These are phyloP conservation scores for Pongo pygmaeus DNA, from an alignment of 2,113 vertebrate species.

Conservation along the genomic window DNA sequence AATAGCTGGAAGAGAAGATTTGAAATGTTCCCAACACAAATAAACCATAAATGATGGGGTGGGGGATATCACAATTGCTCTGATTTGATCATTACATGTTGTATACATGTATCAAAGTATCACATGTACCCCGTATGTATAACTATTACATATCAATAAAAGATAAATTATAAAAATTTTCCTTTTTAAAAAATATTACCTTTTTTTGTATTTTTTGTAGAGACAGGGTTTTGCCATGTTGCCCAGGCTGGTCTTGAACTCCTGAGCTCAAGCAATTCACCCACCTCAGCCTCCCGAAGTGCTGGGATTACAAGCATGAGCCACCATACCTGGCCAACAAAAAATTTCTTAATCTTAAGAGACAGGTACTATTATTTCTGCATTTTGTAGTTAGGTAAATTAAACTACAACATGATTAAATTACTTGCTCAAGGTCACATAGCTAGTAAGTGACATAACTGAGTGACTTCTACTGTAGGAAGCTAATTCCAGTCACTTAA, in stretches of 20 bases:
- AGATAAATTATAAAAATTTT: neutral
- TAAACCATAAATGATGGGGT: neutral
- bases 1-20: neutral
- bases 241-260: too few relatives aligned
- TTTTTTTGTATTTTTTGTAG: neutral
- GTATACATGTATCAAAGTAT: neutral
- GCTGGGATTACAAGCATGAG: too few relatives aligned
- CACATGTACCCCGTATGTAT: neutral
- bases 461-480: neutral
- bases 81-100: neutral
- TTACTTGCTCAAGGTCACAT: neutral
- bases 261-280: too few relatives aligned
- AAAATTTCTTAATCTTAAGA: neutral
- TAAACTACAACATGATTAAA: neutral
- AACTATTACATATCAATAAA: neutral
- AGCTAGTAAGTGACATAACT: neutral
- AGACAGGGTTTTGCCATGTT: too few relatives aligned
- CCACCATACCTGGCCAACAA: too few relatives aligned
- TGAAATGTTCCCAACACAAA: neutral
- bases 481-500: neutral
- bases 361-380: neutral
- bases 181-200: too few relatives aligned
- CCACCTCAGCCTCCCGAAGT: too few relatives aligned
- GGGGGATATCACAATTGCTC: neutral
- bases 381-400: constrained; percentile 14